Evolutionary conservation across 2,888 invertebrate genomes (phyloP), one percentile per base, ranked within the genome.

Genomic region (Agrochola litura): DNA sequence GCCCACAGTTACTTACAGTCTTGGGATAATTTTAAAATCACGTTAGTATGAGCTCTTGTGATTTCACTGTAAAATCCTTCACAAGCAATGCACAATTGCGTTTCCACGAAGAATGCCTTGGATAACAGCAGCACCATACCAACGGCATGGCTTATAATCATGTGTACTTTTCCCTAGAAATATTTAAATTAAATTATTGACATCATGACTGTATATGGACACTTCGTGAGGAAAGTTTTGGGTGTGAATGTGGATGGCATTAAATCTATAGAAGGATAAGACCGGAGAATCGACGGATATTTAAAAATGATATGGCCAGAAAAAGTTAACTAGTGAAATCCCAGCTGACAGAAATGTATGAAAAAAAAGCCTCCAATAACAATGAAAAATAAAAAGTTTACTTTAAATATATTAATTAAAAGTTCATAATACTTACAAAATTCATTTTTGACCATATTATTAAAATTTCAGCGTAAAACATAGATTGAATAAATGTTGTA

Each of bases 401-500:
- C 22, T n/a, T 2, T 8, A 12, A 46, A 46, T 46, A 12, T 46
- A 4, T 46, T 46, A 46, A 46, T 46, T 0, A 9, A 25, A 52
- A 22, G 2, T 43, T 16, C 1, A 14, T 46, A 37, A n/a, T 58
- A 84, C 84, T 82, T 64, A 82, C 85, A 19, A 74, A 54, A n/a
- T 67, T 0, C 1, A 8, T 60, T 60, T 66, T 67, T 2, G 22
- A 60, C 81, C 70, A 80, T 30, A 54, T 10, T 30, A 84, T 84
- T 10, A 82, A 22, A 22, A 73, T 37, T 60, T 67, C 66, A 12
- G 60, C 60, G 52, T 82, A 71, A 54, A 74, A 79, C 22, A 82
- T 46, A 46, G 73, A 58, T n/a, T 84, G 82, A 56, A 84, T 41
- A 49, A 77, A 82, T 14, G 85, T 81, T 67, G 84, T 80, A 14